These are phyloP conservation scores for Catharus minimus DNA, from an alignment of 2,113 vertebrate genomes.

Conservation along the genomic window DNA sequence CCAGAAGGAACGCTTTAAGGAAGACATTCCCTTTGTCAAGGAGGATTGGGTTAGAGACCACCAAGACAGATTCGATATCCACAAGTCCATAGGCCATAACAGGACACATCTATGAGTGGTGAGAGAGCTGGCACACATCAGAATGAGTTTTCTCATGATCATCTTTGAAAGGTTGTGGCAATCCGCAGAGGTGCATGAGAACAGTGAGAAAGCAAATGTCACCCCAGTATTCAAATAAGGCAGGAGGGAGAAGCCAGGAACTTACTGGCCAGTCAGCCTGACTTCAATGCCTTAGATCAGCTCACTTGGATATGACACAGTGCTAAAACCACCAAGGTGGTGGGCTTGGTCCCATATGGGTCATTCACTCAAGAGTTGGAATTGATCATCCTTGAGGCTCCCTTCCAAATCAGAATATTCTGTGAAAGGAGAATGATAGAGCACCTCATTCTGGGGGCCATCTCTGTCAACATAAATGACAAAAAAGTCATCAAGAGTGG, in stretches of 20 bases:
- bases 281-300: not conserved
- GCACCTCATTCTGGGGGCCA: not conserved
- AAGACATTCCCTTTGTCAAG: not conserved
- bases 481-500: not conserved
- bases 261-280: not conserved
- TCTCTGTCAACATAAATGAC: not conserved
- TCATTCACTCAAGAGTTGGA: not conserved
- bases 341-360: not conserved
- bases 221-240: not conserved
- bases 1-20: not conserved
- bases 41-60: not conserved
- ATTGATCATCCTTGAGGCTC: too few relatives aligned
- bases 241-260: not conserved
- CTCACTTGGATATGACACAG: not conserved
- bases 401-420: not conserved
- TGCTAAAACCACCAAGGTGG: not conserved
- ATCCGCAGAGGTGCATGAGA: not conserved
- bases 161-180: not conserved
- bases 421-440: not conserved
- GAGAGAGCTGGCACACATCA: not conserved
- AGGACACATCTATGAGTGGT: rapidly evolving
- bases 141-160: not conserved
- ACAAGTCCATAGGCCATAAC: rapidly evolving
- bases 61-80: not conserved
- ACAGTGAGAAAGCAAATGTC: not conserved